Evolutionary conservation across 2,797 vertebrate species (phyloP), one percentile per base, ranked within the genome.

Genomic region (Catharus ustulatus): DNA sequence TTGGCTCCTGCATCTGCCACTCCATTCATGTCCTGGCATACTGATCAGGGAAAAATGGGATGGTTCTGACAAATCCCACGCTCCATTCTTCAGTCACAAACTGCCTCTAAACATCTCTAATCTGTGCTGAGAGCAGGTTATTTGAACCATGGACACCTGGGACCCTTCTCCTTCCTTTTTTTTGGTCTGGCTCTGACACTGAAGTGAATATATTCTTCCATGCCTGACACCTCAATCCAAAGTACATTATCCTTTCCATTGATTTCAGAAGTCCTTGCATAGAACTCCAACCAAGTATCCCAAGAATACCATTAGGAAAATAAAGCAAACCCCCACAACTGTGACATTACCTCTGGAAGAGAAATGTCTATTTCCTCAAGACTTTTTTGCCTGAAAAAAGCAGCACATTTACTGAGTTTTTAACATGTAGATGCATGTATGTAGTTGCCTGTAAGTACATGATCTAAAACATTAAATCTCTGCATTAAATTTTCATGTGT

Each of bases 1-100:
- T 71, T 46, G 69, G 34, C 58, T 75, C 48, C 79, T n/a, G 73
- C 42, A 21, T 8, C 54, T n/a, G 8, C 19, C 26, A 1, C 30
- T 23, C 21, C 67, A 34, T 13, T 8, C 32, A 10, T 5, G 9
- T 32, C 52, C 64, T 0, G 0, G 30, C 24, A 26, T 1, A 29
- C 10, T 1, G 26, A 18, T 5, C 30, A n/a, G 0, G 9, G 52
- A 9, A 61, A 61, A 69, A 36, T 8, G 48, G 69, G 45, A n/a
- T 29, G 36, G 52, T 32, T 45, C 4, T 6, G 46, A 46, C 3
- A 38, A 59, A 64, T 17, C 15, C 24, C 14, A 4, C 1, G 18
- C 6, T 18, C 36, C 2, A 1, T 17, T 76, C 55, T 51, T 62
- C 69, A 43, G 19, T 40, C 13, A 1, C n/a, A 6, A 12, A 5